Evolutionary conservation across 2,888 invertebrate genomes (phyloP).

Genomic region (Tetragnatha montana): DNA sequence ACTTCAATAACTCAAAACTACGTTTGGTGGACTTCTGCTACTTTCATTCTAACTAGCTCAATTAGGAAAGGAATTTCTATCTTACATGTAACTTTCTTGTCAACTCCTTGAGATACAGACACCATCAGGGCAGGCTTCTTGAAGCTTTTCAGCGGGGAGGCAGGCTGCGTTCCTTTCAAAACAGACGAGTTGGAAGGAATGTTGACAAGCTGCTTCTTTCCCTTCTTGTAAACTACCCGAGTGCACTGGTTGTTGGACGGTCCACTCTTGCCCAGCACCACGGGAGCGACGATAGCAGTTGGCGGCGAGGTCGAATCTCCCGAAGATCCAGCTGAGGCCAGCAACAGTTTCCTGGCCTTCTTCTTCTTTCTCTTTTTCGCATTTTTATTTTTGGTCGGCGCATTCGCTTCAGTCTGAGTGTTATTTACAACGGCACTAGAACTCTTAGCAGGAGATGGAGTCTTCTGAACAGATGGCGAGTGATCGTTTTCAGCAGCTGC

Average conservation of each 20-base stretch:
- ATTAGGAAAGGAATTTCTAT: neutral
- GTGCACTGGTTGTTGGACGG: neutral
- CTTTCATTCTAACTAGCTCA: too few relatives aligned
- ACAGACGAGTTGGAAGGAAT: neutral
- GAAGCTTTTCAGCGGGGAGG: neutral
- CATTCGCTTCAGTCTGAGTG: neutral
- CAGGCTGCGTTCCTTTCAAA: neutral
- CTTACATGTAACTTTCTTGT: neutral
- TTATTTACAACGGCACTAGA: too few relatives aligned
- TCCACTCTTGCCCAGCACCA: neutral
- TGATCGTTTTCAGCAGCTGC: too few relatives aligned
- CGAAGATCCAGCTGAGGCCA: neutral
- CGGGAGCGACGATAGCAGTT: constrained; percentile 18
- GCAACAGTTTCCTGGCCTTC: neutral
- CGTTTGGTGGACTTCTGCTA: too few relatives aligned
- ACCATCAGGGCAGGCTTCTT: neutral
- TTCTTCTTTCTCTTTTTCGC: neutral
- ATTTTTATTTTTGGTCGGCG: too few relatives aligned
- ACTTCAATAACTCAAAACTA: too few relatives aligned
- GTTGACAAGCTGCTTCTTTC: neutral
- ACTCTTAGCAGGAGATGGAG: too few relatives aligned
- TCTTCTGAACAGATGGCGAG: too few relatives aligned
- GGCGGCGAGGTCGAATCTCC: neutral
- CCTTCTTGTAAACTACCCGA: neutral
- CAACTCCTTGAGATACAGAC: neutral